Evolutionary conservation across 2,797 vertebrate species (phyloP).

Genomic region (Gouania willdenowi): DNA sequence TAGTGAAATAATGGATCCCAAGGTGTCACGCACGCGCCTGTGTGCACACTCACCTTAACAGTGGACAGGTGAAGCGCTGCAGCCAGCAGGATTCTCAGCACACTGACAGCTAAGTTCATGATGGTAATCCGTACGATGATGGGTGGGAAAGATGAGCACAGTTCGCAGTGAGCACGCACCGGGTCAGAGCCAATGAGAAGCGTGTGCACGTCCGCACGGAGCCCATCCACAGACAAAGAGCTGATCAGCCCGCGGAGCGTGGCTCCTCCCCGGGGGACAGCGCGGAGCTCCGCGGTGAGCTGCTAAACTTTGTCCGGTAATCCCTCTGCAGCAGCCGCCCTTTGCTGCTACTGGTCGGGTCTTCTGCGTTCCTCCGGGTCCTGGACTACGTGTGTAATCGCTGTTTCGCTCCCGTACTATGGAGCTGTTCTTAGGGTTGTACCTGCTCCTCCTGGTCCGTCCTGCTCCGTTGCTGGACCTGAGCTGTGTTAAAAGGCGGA

Average conservation of each 20-base stretch:
- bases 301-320: neutral
- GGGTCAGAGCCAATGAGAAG: neutral
- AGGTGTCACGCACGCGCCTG: too few relatives aligned
- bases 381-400: too few relatives aligned
- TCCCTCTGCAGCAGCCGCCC: neutral
- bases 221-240: neutral
- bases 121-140: conserved; percentile 66
- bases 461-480: too few relatives aligned
- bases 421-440: too few relatives aligned
- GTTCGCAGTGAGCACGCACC: too few relatives aligned
- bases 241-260: neutral
- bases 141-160: conserved; percentile 23
- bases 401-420: too few relatives aligned
- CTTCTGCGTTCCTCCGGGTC: too few relatives aligned
- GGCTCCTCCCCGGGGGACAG: neutral
- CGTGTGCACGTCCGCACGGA: neutral
- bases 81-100: conserved; percentile 82
- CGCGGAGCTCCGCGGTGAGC: neutral
- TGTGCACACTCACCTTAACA: conserved; percentile 82
- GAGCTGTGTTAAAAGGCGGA: too few relatives aligned
- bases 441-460: too few relatives aligned
- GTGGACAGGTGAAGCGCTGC: conserved; percentile 81
- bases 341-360: too few relatives aligned
- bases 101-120: conserved; percentile 92
- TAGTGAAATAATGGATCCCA: too few relatives aligned